Base-by-base conservation (phyloP, 2,888 invertebrate genomes). In the Eristalinus aeneus region DNA sequence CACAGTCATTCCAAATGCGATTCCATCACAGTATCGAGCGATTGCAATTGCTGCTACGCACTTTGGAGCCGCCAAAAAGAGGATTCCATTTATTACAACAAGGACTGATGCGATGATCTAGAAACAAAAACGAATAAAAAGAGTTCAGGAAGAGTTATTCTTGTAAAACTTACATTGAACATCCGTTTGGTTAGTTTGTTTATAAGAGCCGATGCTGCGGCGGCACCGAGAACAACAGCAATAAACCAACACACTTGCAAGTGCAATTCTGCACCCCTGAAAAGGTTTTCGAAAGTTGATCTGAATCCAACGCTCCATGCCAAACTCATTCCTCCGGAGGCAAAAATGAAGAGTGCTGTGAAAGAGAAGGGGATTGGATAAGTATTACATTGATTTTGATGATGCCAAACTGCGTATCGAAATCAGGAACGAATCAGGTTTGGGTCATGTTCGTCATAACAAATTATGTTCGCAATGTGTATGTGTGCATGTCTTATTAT, bases 1-100 rank as follows among this genome's bases (percentile, higher is more conserved):
- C 0, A 89, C 88, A 9, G 89, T 65, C 4, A 91, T 75, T 0
- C 91, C 91, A 2, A 89, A 89, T 1, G 90, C 91, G n/a, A 91
- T 87, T 5, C 91, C 91, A 34, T 91, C 91, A 0, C 90, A 72
- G 23, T 89, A 91, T 10, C 91, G 91, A 3, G 90, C 91, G 1
- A 89, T 89, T n/a, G 90, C 16, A 0, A 90, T 79, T 3, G 89
- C 76, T 2, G 69, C 36, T 0, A 22, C 36, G 60, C 85, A 88
- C 0, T 89, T 31, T 3, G 79, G 46, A 5, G 89, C 89, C 0
- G 77, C 88, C 53, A 88, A 80, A 3, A 89, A 90, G 23, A 91
- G 88, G 12, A 90, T 89, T 32, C 89, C 91, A 53, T 89, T 89
- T 12, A 88, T 81, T 1, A 91, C 53, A 32, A 90, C 88, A 2